These are phyloP conservation scores for Carduelis carduelis DNA, from an alignment of 2,797 vertebrate species.

Conservation along the genomic window DNA sequence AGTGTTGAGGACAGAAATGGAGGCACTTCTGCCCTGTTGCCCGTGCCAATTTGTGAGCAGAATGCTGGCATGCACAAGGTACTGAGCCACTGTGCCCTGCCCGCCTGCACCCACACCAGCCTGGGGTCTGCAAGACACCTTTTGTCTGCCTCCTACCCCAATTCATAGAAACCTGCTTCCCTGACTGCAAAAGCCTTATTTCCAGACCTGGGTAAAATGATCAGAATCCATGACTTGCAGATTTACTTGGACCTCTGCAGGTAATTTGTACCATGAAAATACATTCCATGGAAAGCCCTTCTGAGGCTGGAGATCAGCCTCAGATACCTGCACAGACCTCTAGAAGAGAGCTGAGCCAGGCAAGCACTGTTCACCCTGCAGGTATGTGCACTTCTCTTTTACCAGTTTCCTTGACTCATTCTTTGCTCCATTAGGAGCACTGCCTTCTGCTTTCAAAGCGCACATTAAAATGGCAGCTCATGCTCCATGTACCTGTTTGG, in stretches of 20 bases:
- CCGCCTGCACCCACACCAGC: neutral
- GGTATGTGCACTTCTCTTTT: neutral
- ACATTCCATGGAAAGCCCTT: neutral
- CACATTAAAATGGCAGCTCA: neutral
- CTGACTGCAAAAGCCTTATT: neutral
- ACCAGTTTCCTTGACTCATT: neutral
- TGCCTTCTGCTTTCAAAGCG: neutral
- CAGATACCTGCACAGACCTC: neutral
- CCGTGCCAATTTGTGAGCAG: accelerated
- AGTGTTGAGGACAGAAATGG: neutral
- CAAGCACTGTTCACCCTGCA: neutral
- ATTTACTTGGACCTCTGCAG: neutral
- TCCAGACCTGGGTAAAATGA: neutral
- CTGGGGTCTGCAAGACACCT: neutral
- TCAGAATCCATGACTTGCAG: neutral
- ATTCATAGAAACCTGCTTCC: neutral
- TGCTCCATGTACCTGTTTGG: neutral
- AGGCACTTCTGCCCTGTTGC: neutral
- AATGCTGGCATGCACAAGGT: accelerated
- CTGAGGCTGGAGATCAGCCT: neutral
- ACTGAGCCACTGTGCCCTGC: accelerated
- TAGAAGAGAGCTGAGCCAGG: neutral
- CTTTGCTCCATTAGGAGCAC: neutral
- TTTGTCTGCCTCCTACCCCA: neutral
- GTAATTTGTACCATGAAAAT: neutral